Conservation (phyloP, 1,140 invertebrate species). For the Thaumatotibia leucotreta region DNA sequence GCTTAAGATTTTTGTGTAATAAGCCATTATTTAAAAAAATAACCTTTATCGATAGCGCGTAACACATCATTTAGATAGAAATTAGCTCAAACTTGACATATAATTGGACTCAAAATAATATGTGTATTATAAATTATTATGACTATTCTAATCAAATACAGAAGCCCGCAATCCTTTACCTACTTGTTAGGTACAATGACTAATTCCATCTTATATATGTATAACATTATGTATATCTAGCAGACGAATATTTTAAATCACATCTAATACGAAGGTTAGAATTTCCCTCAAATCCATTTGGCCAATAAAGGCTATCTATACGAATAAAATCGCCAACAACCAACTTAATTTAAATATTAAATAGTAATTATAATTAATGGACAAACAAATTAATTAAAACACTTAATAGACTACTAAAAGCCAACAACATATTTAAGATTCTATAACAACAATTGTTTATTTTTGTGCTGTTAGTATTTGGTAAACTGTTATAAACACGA, state of each 20-base stretch:
- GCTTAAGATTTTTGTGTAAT: too few relatives aligned
- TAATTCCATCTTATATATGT: background rate
- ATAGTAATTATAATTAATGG: slow-evolving; percentile 1
- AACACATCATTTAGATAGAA: too few relatives aligned
- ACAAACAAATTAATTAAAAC: background rate
- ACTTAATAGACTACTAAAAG: slow-evolving; percentile 12
- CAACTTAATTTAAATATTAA: slow-evolving; percentile 7
- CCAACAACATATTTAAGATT: slow-evolving; percentile 11
- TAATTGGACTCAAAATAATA: too few relatives aligned
- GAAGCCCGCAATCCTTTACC: background rate
- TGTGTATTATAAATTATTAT: too few relatives aligned
- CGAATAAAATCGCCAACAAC: background rate
- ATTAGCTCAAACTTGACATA: too few relatives aligned
- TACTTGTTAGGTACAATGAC: slow-evolving; percentile 8
- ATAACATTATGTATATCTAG: slow-evolving; percentile 8
- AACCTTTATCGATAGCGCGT: too few relatives aligned
- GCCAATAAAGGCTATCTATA: background rate
- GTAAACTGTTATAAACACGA: background rate
- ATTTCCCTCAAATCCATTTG: background rate
- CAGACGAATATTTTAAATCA: slow-evolving; percentile 12
- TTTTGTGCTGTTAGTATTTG: slow-evolving; percentile 2
- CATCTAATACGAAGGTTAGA: background rate
- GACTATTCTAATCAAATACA: background rate
- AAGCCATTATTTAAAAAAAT: too few relatives aligned
- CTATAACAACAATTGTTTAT: background rate